phyloP scores from a whole-genome alignment of 2,797 vertebrate genomes.

The Falco concolor region DNA sequence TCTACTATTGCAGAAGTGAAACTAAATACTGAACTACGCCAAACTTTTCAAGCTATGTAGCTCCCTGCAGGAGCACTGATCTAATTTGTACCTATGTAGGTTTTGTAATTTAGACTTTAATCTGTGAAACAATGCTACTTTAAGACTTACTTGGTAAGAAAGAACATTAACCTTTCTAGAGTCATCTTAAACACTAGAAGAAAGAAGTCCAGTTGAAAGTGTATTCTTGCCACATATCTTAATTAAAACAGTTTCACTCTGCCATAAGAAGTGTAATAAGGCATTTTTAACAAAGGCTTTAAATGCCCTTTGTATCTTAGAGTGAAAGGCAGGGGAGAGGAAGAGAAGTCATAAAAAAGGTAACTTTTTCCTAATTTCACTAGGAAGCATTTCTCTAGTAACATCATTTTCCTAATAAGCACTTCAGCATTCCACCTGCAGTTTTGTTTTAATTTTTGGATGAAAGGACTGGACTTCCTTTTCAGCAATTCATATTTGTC shows the following conservation, averaged over 20 bases:
- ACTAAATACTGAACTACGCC: background rate
- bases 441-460: background rate
- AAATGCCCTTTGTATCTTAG: background rate
- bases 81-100: background rate
- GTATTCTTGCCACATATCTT: background rate
- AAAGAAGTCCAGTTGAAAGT: background rate
- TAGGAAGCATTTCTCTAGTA: background rate
- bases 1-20: background rate
- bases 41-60: background rate
- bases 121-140: background rate
- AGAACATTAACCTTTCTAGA: background rate
- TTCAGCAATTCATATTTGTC: background rate
- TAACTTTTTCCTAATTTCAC: background rate
- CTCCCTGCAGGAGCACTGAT: background rate
- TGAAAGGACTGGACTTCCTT: background rate
- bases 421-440: background rate
- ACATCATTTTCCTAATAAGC: background rate
- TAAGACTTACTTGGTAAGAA: background rate
- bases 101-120: background rate
- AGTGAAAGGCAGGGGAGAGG: background rate
- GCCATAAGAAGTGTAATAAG: background rate
- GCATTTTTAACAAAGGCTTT: background rate
- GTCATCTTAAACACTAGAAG: background rate
- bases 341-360: background rate
- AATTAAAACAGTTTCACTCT: background rate